Evolutionary conservation across 2,113 vertebrate species (phyloP).

Genomic region (Leptosomus discolor): DNA sequence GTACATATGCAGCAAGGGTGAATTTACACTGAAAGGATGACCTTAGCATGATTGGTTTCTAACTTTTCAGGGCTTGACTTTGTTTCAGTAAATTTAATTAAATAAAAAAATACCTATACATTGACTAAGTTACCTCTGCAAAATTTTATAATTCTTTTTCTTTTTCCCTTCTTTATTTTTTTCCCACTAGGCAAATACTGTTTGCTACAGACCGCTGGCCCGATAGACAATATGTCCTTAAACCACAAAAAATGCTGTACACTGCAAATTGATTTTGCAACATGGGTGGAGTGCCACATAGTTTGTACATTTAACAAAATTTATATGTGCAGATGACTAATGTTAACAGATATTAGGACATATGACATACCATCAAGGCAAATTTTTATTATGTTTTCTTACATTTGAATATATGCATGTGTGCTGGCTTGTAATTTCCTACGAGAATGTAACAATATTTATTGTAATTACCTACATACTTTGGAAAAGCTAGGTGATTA

Average conservation of each 20-base stretch:
- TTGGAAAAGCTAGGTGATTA: background rate
- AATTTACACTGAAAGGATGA: background rate
- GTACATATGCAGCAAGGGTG: background rate
- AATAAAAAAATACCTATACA: background rate
- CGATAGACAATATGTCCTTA: background rate
- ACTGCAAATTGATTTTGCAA: background rate
- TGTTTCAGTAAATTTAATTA: background rate
- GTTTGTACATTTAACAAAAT: constrained; percentile 30
- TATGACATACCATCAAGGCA: background rate
- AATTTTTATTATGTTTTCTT: background rate
- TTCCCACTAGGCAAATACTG: background rate
- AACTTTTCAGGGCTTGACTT: background rate
- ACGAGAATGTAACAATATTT: background rate
- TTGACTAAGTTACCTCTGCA: background rate
- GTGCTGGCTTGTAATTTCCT: background rate
- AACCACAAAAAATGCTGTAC: background rate
- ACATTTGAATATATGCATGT: background rate
- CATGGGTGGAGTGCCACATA: constrained; percentile 19
- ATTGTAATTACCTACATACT: background rate
- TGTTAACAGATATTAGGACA: background rate
- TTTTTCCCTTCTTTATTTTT: background rate
- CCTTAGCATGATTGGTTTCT: background rate
- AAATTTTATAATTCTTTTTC: background rate
- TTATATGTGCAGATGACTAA: background rate
- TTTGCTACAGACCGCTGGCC: background rate